A percentile compares a stretch with the other conserved stretches of the same genome.
These are phyloP conservation scores for Tor tambroides DNA, from an alignment of 2,113 vertebrate species.

Conservation along the genomic window DNA sequence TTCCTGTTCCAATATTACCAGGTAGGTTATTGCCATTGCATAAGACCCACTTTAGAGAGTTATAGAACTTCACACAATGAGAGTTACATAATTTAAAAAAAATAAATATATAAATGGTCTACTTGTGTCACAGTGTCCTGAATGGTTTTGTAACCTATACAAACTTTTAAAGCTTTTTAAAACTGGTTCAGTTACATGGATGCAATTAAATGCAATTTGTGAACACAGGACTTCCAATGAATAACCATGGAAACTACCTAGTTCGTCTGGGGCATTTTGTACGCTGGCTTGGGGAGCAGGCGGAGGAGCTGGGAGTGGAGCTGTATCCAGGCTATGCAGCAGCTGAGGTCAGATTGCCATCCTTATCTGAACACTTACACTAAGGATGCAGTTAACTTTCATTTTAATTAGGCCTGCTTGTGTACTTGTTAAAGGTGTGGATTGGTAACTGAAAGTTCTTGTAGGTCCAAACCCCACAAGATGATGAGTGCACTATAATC, in stretches of 20 bases:
- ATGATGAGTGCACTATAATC: neutral
- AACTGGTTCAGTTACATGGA: neutral
- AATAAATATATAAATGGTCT: neutral
- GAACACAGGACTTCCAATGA: constrained; percentile 93
- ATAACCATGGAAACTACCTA: constrained; percentile 97
- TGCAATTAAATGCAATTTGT: neutral
- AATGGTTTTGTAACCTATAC: neutral
- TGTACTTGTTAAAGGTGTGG: neutral
- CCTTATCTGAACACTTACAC: neutral
- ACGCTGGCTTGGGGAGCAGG: constrained; percentile 96
- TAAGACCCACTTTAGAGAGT: neutral
- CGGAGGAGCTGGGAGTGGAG: constrained; percentile 95
- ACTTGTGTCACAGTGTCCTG: neutral
- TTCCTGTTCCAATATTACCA: constrained; percentile 94
- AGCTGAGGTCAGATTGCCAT: constrained; percentile 81
- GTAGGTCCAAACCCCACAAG: neutral
- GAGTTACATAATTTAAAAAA: neutral
- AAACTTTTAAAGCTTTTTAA: neutral
- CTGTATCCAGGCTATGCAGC: constrained; percentile 96
- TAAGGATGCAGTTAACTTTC: no score
- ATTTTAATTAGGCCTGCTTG: neutral
- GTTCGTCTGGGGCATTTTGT: constrained; percentile 95
- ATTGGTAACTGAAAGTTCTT: neutral
- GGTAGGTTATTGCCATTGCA: constrained; percentile 82
- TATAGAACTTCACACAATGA: neutral